Evolutionary conservation across 37 sponge, comb jelly and placozoan species (phyloP).

Genomic region (Theonella swinhoei): DNA sequence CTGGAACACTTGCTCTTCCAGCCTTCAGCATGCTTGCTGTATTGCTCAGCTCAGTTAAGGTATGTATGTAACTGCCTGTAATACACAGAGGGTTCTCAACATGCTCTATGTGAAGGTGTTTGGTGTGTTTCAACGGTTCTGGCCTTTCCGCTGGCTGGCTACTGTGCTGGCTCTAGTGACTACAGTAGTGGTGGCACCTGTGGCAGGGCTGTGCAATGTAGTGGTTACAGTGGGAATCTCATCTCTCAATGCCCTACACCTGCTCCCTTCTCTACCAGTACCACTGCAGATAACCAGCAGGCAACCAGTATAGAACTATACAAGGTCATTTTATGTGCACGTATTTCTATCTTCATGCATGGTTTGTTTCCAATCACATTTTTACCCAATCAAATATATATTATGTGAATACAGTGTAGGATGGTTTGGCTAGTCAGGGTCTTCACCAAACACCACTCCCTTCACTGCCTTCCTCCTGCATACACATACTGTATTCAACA

Average conservation of each 20-base stretch:
- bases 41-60: slow-evolving; percentile 26
- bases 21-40: slow-evolving; percentile 2
- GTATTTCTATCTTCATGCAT: too few species aligned
- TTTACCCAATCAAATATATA: too few species aligned
- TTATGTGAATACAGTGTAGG: too few species aligned
- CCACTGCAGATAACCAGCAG: too few species aligned
- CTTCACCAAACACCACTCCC: slow-evolving; percentile 66
- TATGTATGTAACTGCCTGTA: background rate
- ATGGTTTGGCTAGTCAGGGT: too few species aligned
- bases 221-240: slow-evolving; percentile 2
- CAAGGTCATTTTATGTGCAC: background rate
- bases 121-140: slow-evolving; percentile 17
- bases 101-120: slow-evolving; percentile 16
- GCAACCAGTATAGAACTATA: background rate
- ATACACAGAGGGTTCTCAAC: background rate
- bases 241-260: background rate
- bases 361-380: too few species aligned
- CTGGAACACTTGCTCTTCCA: slow-evolving; percentile 6
- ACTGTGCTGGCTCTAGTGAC: slow-evolving; percentile 3
- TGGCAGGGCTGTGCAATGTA: slow-evolving; percentile 7
- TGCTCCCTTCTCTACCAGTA: background rate
- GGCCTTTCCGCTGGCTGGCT: slow-evolving; percentile 17
- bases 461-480: slow-evolving; percentile 55
- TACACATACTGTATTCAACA: background rate
- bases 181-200: slow-evolving; percentile 11